phyloP scores from a whole-genome alignment of 2,888 invertebrate species.

The Ischnus inquisitorius region DNA sequence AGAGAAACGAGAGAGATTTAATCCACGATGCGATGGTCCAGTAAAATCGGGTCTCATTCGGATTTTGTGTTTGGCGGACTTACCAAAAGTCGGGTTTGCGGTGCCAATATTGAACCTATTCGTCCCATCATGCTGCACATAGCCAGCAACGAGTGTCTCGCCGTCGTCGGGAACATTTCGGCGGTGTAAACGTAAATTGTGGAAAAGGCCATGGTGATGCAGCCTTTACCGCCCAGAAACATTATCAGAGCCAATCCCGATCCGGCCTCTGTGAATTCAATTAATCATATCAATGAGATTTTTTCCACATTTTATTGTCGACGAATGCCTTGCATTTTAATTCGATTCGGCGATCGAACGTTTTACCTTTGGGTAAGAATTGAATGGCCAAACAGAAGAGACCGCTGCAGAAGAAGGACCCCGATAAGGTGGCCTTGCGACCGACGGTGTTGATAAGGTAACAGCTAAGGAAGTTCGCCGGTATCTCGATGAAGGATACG shows the following conservation, averaged over 20 bases:
- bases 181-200: constrained; percentile 90
- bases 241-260: constrained; percentile 86
- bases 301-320: background rate
- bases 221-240: constrained; percentile 89
- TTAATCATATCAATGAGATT: background rate
- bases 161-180: constrained; percentile 90
- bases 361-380: constrained; percentile 86
- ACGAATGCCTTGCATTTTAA: background rate
- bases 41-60: background rate
- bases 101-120: constrained; percentile 90
- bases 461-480: constrained; percentile 89
- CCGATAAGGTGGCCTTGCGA: constrained; percentile 88
- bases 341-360: background rate
- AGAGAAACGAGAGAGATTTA: constrained; percentile 24
- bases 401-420: constrained; percentile 89
- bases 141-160: constrained; percentile 89
- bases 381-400: constrained; percentile 87
- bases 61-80: constrained; percentile 70
- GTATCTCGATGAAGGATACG: constrained; percentile 90
- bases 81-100: constrained; percentile 90
- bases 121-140: constrained; percentile 90
- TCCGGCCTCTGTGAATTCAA: constrained; percentile 85
- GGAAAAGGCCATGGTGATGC: constrained; percentile 89
- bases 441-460: constrained; percentile 87
- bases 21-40: background rate